Conservation (phyloP, 1,140 invertebrate species). For the Pomacea maculata region DNA sequence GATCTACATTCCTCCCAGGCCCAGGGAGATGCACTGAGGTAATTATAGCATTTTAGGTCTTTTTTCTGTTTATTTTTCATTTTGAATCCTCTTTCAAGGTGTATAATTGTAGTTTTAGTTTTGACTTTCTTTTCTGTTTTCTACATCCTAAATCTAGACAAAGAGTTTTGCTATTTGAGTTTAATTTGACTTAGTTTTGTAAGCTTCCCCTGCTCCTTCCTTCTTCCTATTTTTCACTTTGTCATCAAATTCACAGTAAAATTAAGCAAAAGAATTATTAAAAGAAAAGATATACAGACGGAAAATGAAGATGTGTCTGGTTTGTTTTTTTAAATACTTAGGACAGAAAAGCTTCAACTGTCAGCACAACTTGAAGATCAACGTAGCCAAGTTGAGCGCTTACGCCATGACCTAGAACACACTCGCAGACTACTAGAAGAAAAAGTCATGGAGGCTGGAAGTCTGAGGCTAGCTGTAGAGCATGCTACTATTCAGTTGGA, state of each 20-base stretch:
- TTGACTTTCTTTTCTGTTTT: not conserved
- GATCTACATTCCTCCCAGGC: not conserved
- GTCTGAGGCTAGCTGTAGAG: slow-evolving; percentile 45
- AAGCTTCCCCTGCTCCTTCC: too few relatives aligned
- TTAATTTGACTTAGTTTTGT: too few relatives aligned
- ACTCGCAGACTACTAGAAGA: slow-evolving; percentile 49
- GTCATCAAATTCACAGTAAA: too few relatives aligned
- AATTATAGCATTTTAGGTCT: too few relatives aligned
- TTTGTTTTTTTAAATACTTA: not conserved
- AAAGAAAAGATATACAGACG: too few relatives aligned
- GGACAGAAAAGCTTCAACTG: slow-evolving; percentile 41
- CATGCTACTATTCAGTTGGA: slow-evolving; percentile 51
- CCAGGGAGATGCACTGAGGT: too few relatives aligned
- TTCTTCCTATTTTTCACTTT: too few relatives aligned
- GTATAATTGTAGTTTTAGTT: too few relatives aligned
- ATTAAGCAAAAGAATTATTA: too few relatives aligned
- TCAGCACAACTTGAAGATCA: slow-evolving; percentile 40
- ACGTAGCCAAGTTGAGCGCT: slow-evolving; percentile 44
- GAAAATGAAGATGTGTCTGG: not conserved
- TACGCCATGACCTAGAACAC: slow-evolving; percentile 53
- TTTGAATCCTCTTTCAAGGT: not conserved
- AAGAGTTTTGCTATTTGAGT: too few relatives aligned
- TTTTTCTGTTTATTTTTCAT: not conserved
- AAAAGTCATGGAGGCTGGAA: slow-evolving; percentile 46
- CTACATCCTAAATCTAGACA: too few relatives aligned